phyloP scores from a whole-genome alignment of 2,113 vertebrate genomes.

The Periophthalmodon schlosseri region DNA sequence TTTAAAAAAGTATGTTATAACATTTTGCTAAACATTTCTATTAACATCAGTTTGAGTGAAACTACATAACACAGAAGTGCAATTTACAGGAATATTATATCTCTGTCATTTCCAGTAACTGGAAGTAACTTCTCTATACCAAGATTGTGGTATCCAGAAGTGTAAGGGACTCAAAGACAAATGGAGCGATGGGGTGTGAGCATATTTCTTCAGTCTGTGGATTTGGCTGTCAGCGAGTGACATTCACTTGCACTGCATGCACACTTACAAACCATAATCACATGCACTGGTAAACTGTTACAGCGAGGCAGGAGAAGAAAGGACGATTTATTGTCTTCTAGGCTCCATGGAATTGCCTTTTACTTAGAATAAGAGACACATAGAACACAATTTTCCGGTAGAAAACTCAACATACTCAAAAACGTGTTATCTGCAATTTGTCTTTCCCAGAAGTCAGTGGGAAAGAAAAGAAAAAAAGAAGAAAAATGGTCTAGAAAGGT shows the following conservation, averaged over 20 bases:
- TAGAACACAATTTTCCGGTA: constrained; percentile 20
- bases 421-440: background rate
- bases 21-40: too few species aligned
- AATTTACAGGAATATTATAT: background rate
- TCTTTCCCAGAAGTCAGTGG: constrained; percentile 29
- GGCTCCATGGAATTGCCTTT: constrained; percentile 31
- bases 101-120: background rate
- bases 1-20: too few species aligned
- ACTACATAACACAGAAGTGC: constrained; percentile 26
- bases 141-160: background rate
- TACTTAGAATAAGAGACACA: constrained; percentile 28
- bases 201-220: constrained; percentile 20
- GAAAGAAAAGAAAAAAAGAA: background rate
- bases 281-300: constrained; percentile 17
- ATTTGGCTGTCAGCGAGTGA: constrained; percentile 16
- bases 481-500: background rate
- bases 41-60: constrained; percentile 5
- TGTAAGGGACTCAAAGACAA: background rate
- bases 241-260: constrained; percentile 8
- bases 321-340: constrained; percentile 23
- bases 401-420: background rate
- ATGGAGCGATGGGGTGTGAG: constrained; percentile 15
- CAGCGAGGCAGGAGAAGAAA: constrained; percentile 15
- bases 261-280: constrained; percentile 11
- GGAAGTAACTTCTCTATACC: too few species aligned